Evolutionary conservation across 2,888 invertebrate genomes (phyloP).

Genomic region (Trachelus iudaicus): DNA sequence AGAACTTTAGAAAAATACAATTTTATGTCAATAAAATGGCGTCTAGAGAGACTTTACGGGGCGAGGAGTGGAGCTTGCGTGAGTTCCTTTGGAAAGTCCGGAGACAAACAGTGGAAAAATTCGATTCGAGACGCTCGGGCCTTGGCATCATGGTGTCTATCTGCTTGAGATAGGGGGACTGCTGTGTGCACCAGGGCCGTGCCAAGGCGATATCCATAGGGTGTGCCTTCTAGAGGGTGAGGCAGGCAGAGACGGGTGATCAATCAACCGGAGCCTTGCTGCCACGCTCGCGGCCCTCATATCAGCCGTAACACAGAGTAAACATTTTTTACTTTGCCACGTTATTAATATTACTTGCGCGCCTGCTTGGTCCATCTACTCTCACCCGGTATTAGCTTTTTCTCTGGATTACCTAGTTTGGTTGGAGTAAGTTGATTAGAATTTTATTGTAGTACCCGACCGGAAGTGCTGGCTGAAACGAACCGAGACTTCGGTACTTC

Average conservation of each 20-base stretch:
- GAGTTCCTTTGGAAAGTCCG: background rate
- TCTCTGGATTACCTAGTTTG: background rate
- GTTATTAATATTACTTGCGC: conserved; percentile 63
- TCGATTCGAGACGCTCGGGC: background rate
- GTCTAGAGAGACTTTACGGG: background rate
- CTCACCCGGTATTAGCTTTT: conserved; percentile 29
- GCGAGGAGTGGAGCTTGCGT: background rate
- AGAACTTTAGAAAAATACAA: background rate
- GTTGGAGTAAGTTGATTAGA: background rate
- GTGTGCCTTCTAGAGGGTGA: conserved; percentile 52
- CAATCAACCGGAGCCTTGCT: conserved; percentile 57
- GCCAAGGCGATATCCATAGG: conserved; percentile 56
- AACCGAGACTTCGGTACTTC: background rate
- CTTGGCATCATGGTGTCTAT: background rate
- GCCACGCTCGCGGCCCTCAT: conserved; percentile 61
- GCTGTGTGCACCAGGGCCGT: conserved; percentile 57
- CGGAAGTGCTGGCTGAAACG: background rate
- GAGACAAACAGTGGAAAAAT: conserved; percentile 1
- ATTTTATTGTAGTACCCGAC: too few relatives aligned
- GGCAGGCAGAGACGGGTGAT: conserved; percentile 53
- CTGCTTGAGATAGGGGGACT: conserved; percentile 10
- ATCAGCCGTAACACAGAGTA: conserved; percentile 62
- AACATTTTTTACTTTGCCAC: conserved; percentile 64
- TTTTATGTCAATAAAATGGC: background rate
- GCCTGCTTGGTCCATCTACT: conserved; percentile 29